phyloP scores from a whole-genome alignment of 2,888 invertebrate species.

The Hyppa rectilinea region DNA sequence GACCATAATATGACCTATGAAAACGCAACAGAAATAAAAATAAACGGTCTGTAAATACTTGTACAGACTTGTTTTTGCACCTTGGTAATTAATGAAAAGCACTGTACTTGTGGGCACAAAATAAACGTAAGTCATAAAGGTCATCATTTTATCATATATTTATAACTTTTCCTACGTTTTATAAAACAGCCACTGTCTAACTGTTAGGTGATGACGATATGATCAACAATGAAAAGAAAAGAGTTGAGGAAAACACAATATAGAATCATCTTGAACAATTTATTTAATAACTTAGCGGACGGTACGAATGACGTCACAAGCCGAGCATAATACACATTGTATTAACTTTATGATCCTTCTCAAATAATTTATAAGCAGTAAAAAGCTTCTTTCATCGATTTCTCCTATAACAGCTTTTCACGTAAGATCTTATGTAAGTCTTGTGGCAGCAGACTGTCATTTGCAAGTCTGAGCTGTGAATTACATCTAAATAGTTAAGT shows the following conservation, averaged over 20 bases:
- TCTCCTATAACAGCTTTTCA: conserved; percentile 41
- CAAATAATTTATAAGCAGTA: conserved; percentile 17
- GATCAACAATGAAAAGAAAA: neutral
- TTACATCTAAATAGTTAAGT: conserved; percentile 35
- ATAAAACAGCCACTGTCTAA: neutral
- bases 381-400: conserved; percentile 38
- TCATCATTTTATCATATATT: neutral
- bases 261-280: neutral
- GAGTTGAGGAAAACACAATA: neutral
- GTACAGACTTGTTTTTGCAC: neutral
- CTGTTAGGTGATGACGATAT: neutral
- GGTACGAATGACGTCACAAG: neutral
- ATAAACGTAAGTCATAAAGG: neutral
- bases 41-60: neutral
- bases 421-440: conserved; percentile 43
- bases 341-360: neutral
- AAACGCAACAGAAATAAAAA: neutral
- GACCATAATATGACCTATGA: neutral
- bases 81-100: neutral
- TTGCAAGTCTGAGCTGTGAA: conserved; percentile 37
- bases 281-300: neutral
- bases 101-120: neutral
- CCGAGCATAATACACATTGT: neutral
- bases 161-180: neutral
- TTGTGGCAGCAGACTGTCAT: conserved; percentile 25